Evolutionary conservation across 2,888 invertebrate genomes (phyloP).

Genomic region (Epistrophe eligans): DNA sequence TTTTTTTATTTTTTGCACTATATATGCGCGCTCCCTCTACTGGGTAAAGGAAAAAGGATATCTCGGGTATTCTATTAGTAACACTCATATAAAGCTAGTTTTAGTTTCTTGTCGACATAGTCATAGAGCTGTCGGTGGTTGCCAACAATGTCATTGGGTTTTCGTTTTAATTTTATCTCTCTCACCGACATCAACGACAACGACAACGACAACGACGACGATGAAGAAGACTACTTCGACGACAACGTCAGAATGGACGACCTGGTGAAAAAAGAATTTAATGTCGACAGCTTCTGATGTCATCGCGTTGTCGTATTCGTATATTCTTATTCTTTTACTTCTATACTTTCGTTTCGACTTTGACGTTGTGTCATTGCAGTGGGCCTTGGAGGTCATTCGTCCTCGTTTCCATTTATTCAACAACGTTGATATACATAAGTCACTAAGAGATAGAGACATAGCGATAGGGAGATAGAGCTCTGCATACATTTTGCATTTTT

Average conservation of each 20-base stretch:
- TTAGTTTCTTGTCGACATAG: conserved; percentile 45
- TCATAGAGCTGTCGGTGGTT: conserved; percentile 47
- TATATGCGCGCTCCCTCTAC: neutral
- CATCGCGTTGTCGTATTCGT: conserved; percentile 46
- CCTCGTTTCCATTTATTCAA: conserved; percentile 71
- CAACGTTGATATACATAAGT: conserved; percentile 57
- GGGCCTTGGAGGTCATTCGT: conserved; percentile 74
- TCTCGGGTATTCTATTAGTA: conserved; percentile 35
- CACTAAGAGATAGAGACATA: conserved; percentile 48
- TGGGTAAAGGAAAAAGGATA: conserved; percentile 32
- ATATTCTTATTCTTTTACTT: conserved; percentile 19
- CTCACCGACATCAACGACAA: conserved; percentile 21
- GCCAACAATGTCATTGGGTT: conserved; percentile 59
- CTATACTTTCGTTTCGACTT: conserved; percentile 20
- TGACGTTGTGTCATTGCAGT: conserved; percentile 62
- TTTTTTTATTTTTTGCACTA: neutral
- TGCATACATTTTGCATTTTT: conserved; percentile 75
- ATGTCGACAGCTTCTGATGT: conserved; percentile 60
- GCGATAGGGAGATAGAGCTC: conserved; percentile 38
- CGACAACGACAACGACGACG: conserved; percentile 17
- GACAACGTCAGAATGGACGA: conserved; percentile 34
- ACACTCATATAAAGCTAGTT: conserved; percentile 37
- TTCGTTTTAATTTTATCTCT: conserved; percentile 65
- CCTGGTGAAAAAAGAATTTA: conserved; percentile 60
- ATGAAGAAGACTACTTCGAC: neutral